A percentile compares a stretch with the other conserved stretches of the same genome.
Evolutionary conservation across 2,888 invertebrate species (phyloP).

Genomic region (Calameuta pallipes): DNA sequence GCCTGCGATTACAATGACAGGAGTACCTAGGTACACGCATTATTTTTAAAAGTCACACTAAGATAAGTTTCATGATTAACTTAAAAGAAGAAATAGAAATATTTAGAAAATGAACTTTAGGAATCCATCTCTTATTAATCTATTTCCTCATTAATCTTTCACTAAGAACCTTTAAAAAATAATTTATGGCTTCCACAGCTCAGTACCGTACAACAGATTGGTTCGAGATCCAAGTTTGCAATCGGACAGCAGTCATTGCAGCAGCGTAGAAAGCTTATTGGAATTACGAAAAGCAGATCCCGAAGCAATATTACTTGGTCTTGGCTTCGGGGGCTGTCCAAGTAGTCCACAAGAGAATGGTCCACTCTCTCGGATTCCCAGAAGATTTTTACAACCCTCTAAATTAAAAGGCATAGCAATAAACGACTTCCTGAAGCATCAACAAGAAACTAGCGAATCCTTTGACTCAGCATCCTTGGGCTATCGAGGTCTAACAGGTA

Average conservation of each 20-base stretch:
- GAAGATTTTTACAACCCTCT: constrained; percentile 84
- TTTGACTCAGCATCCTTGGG: constrained; percentile 82
- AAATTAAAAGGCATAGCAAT: constrained; percentile 82
- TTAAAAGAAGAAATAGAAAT: not conserved
- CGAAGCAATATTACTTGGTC: constrained; percentile 84
- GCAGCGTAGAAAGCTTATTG: constrained; percentile 84
- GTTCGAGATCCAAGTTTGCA: constrained; percentile 62
- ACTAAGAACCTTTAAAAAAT: too few species aligned
- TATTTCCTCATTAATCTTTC: too few species aligned
- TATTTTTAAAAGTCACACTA: constrained; percentile 4
- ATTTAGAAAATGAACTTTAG: not conserved
- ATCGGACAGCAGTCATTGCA: constrained; percentile 74
- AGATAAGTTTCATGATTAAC: not conserved
- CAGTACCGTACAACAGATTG: constrained; percentile 45
- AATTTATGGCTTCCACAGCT: constrained; percentile 27
- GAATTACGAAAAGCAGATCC: constrained; percentile 89
- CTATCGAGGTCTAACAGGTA: constrained; percentile 82
- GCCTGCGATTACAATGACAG: constrained; percentile 45
- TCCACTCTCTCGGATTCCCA: constrained; percentile 81
- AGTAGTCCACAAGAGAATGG: constrained; percentile 73
- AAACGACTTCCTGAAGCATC: constrained; percentile 79
- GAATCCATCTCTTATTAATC: not conserved
- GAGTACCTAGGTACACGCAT: constrained; percentile 44
- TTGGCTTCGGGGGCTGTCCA: constrained; percentile 81
- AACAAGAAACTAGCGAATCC: constrained; percentile 78